A percentile compares a stretch with the other conserved stretches of the same genome.
Evolutionary conservation across 2,888 invertebrate species (phyloP).

Genomic region (Apodemia duryi): DNA sequence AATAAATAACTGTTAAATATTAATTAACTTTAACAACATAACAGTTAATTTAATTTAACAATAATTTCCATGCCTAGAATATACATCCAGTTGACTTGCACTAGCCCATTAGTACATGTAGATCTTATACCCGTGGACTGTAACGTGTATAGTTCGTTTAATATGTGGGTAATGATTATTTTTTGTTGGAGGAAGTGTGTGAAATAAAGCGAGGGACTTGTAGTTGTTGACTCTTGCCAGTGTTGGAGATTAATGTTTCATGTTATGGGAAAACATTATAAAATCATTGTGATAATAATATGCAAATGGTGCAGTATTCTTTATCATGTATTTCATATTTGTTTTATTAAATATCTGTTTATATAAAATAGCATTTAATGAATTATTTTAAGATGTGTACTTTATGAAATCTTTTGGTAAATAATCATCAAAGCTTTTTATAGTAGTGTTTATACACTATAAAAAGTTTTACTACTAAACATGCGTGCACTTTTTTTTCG

Average conservation of each 20-base stretch:
- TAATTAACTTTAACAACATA: too few relatives aligned
- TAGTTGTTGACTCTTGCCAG: conserved; percentile 70
- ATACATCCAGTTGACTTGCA: too few relatives aligned
- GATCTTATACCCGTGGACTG: not conserved
- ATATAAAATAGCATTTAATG: conserved; percentile 14
- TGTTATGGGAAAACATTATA: conserved; percentile 61
- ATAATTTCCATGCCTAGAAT: too few relatives aligned
- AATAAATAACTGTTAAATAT: too few relatives aligned
- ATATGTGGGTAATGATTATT: conserved; percentile 57
- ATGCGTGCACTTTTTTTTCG: conserved; percentile 53
- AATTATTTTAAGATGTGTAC: conserved; percentile 19
- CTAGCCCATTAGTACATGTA: too few relatives aligned
- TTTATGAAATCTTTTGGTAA: conserved; percentile 26
- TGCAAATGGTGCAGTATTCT: conserved; percentile 56
- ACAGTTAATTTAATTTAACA: too few relatives aligned
- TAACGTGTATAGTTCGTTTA: not conserved
- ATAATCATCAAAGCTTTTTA: conserved; percentile 12
- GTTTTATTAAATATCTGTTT: conserved; percentile 23
- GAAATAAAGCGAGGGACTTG: conserved; percentile 46
- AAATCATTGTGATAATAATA: conserved; percentile 70
- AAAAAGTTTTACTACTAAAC: conserved; percentile 16
- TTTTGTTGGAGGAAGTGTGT: conserved; percentile 56
- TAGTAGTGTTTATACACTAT: not conserved
- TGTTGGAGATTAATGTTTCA: conserved; percentile 60
- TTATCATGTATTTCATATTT: conserved; percentile 24